A percentile compares a stretch with the other conserved stretches of the same genome.
Evolutionary conservation across 2,113 vertebrate species (phyloP).

Genomic region (Phyllostomus discolor): DNA sequence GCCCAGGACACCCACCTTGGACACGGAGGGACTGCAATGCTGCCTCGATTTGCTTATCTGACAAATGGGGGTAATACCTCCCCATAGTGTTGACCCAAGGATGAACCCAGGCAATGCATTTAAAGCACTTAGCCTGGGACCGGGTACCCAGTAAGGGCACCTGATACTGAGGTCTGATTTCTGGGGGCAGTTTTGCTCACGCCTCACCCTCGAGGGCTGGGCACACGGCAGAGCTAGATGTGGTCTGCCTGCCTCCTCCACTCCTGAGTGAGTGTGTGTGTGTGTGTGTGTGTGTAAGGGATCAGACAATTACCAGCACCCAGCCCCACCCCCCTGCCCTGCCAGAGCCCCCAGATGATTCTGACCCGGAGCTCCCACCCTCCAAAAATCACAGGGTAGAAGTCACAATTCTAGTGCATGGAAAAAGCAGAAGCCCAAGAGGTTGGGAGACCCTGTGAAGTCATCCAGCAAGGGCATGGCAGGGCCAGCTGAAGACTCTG

Average conservation of each 20-base stretch:
- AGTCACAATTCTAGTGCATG: neutral
- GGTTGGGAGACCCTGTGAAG: neutral
- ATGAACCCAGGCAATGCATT: neutral
- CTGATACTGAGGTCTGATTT: neutral
- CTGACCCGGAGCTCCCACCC: neutral
- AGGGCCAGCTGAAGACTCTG: neutral
- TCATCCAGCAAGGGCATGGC: neutral
- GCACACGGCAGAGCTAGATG: neutral
- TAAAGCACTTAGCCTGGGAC: neutral
- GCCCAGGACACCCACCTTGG: neutral
- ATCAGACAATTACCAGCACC: neutral
- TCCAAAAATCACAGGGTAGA: neutral
- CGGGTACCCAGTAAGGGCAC: neutral
- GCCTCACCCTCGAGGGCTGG: neutral
- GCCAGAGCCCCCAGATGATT: too few relatives aligned
- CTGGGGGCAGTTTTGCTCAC: neutral
- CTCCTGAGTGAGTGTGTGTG: neutral
- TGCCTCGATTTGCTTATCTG: neutral
- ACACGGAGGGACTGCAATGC: neutral
- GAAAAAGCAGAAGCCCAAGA: neutral
- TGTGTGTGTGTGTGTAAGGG: neutral
- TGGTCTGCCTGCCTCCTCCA: neutral
- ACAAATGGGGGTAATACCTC: neutral
- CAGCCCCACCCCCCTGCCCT: neutral
- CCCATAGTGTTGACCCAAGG: neutral